phyloP scores from a whole-genome alignment of 35 echinoderm and acorn worm species.

The Stichopus chloronotus region DNA sequence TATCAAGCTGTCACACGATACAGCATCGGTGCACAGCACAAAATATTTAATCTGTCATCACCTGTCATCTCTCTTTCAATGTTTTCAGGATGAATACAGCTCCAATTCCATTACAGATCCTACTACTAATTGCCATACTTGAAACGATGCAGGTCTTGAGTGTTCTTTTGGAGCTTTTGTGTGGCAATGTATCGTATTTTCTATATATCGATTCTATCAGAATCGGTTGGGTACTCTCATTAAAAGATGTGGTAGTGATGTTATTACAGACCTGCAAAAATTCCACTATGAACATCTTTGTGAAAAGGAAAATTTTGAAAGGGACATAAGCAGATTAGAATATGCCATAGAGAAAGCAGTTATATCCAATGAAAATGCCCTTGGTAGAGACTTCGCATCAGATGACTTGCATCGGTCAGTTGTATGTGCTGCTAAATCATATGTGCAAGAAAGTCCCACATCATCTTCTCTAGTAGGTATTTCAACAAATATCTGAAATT shows the following conservation, averaged over 20 bases:
- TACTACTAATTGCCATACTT: not conserved
- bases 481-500: not conserved
- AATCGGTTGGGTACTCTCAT: not conserved
- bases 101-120: not conserved
- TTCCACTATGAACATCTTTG: not conserved
- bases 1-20: conserved; percentile 36
- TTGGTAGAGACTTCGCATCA: not conserved
- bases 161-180: conserved; percentile 9
- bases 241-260: not conserved
- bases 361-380: too few species aligned
- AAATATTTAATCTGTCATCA: not conserved
- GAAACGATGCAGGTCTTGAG: not conserved
- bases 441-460: not conserved
- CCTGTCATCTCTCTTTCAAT: not conserved
- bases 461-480: not conserved
- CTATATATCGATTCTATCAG: not conserved
- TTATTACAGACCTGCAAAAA: not conserved
- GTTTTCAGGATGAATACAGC: not conserved
- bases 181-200: not conserved
- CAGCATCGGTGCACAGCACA: conserved; percentile 18
- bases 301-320: not conserved
- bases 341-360: not conserved
- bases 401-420: not conserved
- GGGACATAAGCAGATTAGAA: not conserved
- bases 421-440: not conserved